Conservation (phyloP, 2,888 invertebrate genomes). For the Danaus chrysippus region DNA sequence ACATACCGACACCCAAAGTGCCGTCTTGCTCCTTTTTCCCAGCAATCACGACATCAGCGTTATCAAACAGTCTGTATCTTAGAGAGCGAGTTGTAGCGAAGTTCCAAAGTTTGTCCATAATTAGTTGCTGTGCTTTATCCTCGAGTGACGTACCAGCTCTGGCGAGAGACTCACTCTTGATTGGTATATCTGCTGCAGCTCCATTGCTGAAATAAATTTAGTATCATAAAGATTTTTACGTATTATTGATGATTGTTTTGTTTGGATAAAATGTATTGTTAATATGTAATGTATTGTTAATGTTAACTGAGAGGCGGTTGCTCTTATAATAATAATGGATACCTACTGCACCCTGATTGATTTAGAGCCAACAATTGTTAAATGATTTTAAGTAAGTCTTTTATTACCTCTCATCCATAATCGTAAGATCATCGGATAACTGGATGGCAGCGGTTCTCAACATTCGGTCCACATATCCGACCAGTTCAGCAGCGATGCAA, state of each 20-base stretch:
- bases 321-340: too few relatives aligned
- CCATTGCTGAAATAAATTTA: constrained; percentile 57
- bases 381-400: too few relatives aligned
- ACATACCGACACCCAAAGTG: constrained; percentile 81
- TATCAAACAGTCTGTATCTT: constrained; percentile 87
- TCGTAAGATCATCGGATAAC: constrained; percentile 86
- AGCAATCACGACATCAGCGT: constrained; percentile 87
- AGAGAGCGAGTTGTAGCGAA: constrained; percentile 87
- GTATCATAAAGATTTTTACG: not conserved
- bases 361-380: too few relatives aligned
- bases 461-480: constrained; percentile 89
- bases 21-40: constrained; percentile 84
- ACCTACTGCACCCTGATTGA: too few relatives aligned
- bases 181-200: constrained; percentile 62
- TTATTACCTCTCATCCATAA: constrained; percentile 82
- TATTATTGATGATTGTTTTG: not conserved
- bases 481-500: constrained; percentile 89
- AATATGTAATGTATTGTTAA: too few relatives aligned
- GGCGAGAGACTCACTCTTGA: constrained; percentile 79
- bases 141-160: constrained; percentile 80
- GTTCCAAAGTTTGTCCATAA: constrained; percentile 86
- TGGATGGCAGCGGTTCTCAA: constrained; percentile 89
- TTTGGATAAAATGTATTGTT: not conserved
- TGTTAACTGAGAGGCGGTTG: not conserved
- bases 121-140: constrained; percentile 80